These are phyloP conservation scores for Grapholita molesta DNA, from an alignment of 1,140 invertebrate genomes.

Conservation along the genomic window DNA sequence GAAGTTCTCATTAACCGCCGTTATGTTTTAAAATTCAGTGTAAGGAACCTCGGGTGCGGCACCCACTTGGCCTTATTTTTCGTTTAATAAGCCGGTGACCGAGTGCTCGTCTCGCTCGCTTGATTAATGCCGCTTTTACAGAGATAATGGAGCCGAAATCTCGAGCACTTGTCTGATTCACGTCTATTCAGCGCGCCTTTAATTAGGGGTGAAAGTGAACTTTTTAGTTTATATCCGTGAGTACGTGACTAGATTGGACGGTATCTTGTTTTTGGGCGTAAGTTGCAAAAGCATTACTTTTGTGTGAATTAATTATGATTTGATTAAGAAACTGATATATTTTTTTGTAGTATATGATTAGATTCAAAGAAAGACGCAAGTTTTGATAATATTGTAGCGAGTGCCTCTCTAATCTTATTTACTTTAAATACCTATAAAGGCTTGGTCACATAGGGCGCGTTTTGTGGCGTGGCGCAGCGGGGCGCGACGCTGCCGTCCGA, in stretches of 20 bases:
- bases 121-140: conserved; percentile 37
- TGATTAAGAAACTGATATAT: no score
- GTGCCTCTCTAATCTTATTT: no score
- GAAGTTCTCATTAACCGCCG: background rate
- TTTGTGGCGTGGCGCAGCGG: no score
- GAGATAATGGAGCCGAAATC: conserved; percentile 30
- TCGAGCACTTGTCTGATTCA: conserved; percentile 49
- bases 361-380: no score
- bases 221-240: conserved; percentile 46
- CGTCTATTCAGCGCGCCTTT: conserved; percentile 32
- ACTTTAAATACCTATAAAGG: no score
- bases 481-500: no score
- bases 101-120: conserved; percentile 14
- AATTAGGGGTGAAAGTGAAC: conserved; percentile 62
- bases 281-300: conserved; percentile 1
- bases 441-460: no score
- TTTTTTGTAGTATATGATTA: no score
- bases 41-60: background rate
- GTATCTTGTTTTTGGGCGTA: conserved; percentile 30
- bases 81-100: conserved; percentile 19
- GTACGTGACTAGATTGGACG: conserved; percentile 35
- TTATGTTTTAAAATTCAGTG: background rate
- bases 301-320: no score
- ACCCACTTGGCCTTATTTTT: conserved; percentile 20
- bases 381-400: no score